Base-by-base conservation (phyloP, 1,140 invertebrate genomes). In the Drosophila eugracilis region DNA sequence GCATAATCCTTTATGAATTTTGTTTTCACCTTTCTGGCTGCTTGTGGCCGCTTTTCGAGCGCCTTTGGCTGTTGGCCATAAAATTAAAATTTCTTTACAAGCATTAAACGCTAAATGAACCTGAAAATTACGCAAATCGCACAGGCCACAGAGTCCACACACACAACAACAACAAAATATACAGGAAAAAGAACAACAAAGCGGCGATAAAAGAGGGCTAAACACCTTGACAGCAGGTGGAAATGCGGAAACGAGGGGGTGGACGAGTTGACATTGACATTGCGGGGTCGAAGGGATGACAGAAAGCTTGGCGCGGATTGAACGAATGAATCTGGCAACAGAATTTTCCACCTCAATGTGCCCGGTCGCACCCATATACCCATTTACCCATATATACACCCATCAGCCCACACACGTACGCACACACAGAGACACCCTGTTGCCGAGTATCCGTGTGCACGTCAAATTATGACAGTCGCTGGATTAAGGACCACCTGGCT, bases 81-180 rank as follows among this genome's bases (percentile, higher is more conserved):
- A 90, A 84, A 84, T 90, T 90, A 88, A 90, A 90, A 90, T 89
- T 84, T 76, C 73, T 85, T 90, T 85, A 90, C 88, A 90, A 85
- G 79, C 88, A 90, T 90, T 90, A 88, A 88, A 90, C 74, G 84
- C 88, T 81, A 84, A 90, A 90, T 90, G 88, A 90, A 90, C 74
- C 88, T 88, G 88, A 90, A 90, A 90, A 90, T 90, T 88, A 89
- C 88, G 84, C 79, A 90, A 90, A 90, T 88, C 83, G 84, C 58
- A 45, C 63, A 58, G 53, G 37, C 71, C 53, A 28, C 30, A 42
- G 32, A 32, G 50, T 42, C 28, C 36, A 41, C 26, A 65, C 39
- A 24, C 54, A 57, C 5, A 24, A 17, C 32, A 34, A 5, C n/a
- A 15, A n/a, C n/a, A n/a, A 22, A 26, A 58, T n/a, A 5, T 36